A percentile compares a stretch with the other conserved stretches of the same genome.
These are phyloP conservation scores for Petroica traversi DNA, from an alignment of 2,113 vertebrate genomes.

Conservation along the genomic window DNA sequence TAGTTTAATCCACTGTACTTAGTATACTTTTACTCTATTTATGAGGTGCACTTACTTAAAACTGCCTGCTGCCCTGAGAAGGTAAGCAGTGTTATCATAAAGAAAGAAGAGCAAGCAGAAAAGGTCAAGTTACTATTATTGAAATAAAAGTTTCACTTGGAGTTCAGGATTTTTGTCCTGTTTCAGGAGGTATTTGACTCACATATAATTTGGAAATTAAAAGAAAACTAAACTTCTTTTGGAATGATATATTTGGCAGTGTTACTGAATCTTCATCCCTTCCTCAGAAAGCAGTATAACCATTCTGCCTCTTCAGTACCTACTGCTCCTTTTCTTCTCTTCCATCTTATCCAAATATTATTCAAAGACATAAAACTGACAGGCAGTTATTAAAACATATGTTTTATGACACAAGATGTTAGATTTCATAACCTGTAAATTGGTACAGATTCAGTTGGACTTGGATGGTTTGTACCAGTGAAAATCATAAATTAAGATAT, in stretches of 20 bases:
- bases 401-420: background rate
- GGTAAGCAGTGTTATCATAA: background rate
- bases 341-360: background rate
- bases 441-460: background rate
- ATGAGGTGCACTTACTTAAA: constrained; percentile 14
- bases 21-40: constrained; percentile 12
- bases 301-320: background rate
- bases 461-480: background rate
- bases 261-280: background rate
- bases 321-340: background rate
- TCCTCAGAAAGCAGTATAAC: background rate
- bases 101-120: background rate
- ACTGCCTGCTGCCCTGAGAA: background rate
- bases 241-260: background rate
- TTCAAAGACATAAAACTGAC: background rate
- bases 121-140: background rate
- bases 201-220: background rate
- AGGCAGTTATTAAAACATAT: background rate
- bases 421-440: background rate
- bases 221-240: background rate
- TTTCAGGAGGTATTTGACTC: background rate
- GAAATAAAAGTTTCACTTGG: background rate
- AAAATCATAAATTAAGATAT: background rate
- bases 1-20: constrained; percentile 24
- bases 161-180: background rate